These are phyloP conservation scores for Morpho deidamia DNA, from an alignment of 2,888 invertebrate species.

Conservation along the genomic window DNA sequence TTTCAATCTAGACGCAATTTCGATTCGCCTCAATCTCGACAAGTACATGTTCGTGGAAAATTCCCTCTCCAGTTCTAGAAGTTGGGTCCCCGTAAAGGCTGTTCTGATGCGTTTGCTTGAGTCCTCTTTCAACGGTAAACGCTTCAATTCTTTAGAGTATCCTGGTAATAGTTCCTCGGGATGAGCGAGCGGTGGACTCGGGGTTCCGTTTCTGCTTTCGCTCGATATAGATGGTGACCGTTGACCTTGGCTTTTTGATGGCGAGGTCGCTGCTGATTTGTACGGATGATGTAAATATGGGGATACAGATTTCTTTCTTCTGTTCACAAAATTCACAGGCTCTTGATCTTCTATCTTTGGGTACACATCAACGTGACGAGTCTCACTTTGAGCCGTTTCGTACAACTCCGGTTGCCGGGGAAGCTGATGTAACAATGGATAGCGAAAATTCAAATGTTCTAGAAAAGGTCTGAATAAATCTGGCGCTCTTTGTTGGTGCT, in stretches of 20 bases:
- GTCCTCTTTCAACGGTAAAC: slow-evolving; percentile 75
- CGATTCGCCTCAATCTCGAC: slow-evolving; percentile 91
- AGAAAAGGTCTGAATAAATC: slow-evolving; percentile 71
- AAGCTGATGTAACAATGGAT: slow-evolving; percentile 60
- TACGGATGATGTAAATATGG: slow-evolving; percentile 67
- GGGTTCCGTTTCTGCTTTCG: slow-evolving; percentile 76
- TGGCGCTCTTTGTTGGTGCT: slow-evolving; percentile 73
- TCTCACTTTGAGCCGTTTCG: slow-evolving; percentile 42
- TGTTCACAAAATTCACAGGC: slow-evolving; percentile 48
- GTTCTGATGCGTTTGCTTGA: slow-evolving; percentile 94
- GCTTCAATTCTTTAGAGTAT: slow-evolving; percentile 62
- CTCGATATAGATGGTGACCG: slow-evolving; percentile 61
- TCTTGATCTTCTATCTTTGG: slow-evolving; percentile 58
- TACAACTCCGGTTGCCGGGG: slow-evolving; percentile 57
- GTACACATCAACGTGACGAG: slow-evolving; percentile 45
- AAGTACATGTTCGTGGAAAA: slow-evolving; percentile 94
- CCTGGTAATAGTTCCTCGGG: slow-evolving; percentile 67
- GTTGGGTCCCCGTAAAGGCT: slow-evolving; percentile 94
- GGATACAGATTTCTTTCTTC: slow-evolving; percentile 63
- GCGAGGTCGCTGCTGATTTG: slow-evolving; percentile 51
- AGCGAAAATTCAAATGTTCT: slow-evolving; percentile 64
- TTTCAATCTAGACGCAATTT: slow-evolving; percentile 92
- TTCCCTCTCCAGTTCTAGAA: slow-evolving; percentile 92
- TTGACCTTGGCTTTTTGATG: slow-evolving; percentile 63
- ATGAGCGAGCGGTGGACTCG: slow-evolving; percentile 71